Evolutionary conservation across 1,140 invertebrate genomes (phyloP).

Genomic region (Vanessa tameamea): DNA sequence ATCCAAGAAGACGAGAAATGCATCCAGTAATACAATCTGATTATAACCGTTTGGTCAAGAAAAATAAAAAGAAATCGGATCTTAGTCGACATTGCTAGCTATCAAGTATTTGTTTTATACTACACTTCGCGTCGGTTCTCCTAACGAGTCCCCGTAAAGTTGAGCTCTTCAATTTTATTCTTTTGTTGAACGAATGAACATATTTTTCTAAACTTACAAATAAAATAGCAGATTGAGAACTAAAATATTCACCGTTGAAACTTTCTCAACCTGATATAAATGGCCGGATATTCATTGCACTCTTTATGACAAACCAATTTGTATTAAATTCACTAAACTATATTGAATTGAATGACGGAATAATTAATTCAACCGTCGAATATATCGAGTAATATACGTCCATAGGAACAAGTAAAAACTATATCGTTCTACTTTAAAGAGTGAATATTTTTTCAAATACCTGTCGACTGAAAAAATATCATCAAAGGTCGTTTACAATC

Average conservation of each 20-base stretch:
- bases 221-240: not conserved
- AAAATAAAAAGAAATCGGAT: conserved; percentile 24
- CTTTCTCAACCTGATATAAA: not conserved
- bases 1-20: not conserved
- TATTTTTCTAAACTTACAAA: not conserved
- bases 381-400: too few species aligned
- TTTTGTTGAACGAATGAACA: not conserved
- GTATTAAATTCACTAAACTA: too few species aligned
- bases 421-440: too few species aligned
- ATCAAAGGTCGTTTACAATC: too few species aligned
- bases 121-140: conserved; percentile 3
- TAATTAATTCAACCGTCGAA: too few species aligned
- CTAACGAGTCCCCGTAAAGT: conserved; percentile 12
- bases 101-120: conserved; percentile 18
- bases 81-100: conserved; percentile 5
- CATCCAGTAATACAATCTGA: not conserved
- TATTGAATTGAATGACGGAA: too few species aligned
- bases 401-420: too few species aligned
- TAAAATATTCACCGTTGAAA: not conserved
- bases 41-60: conserved; percentile 14
- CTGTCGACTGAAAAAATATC: too few species aligned
- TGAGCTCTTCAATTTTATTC: conserved; percentile 2
- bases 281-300: too few species aligned
- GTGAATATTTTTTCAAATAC: too few species aligned
- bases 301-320: too few species aligned